phyloP scores from a whole-genome alignment of 2,888 invertebrate species.

The Muscina levida region DNA sequence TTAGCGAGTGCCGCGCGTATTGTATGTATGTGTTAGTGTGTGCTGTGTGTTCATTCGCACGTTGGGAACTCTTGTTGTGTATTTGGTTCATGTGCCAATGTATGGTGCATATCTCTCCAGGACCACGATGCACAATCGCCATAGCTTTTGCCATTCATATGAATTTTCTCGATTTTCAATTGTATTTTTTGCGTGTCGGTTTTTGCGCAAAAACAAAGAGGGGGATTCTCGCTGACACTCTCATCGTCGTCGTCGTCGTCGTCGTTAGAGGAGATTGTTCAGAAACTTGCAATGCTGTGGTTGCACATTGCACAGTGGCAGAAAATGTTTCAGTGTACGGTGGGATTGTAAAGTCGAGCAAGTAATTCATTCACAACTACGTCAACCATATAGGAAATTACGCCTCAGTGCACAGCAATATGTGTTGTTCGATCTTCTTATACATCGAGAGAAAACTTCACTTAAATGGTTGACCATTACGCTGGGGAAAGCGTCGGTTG shows the following conservation, averaged over 20 bases:
- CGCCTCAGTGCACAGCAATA: no score
- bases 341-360: no score
- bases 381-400: no score
- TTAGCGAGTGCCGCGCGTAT: conserved; percentile 10
- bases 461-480: no score
- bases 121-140: conserved; percentile 1
- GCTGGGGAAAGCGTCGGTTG: no score
- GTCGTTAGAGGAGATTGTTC: conserved; percentile 59
- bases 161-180: conserved; percentile 66
- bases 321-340: no score
- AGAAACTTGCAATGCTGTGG: conserved; percentile 59
- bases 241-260: no score
- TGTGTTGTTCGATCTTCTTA: no score
- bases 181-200: conserved; percentile 50
- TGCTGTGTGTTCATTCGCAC: conserved; percentile 31
- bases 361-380: no score
- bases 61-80: conserved; percentile 3
- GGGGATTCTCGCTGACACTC: conserved; percentile 42
- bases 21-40: conserved; percentile 14
- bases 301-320: conserved; percentile 24
- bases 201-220: conserved; percentile 1
- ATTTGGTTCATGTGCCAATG: conserved; percentile 55
- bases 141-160: conserved; percentile 57
- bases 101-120: conserved; percentile 47
- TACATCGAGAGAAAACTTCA: no score